Conservation (phyloP, 2,888 invertebrate species). For the Tupiocoris notatus region DNA sequence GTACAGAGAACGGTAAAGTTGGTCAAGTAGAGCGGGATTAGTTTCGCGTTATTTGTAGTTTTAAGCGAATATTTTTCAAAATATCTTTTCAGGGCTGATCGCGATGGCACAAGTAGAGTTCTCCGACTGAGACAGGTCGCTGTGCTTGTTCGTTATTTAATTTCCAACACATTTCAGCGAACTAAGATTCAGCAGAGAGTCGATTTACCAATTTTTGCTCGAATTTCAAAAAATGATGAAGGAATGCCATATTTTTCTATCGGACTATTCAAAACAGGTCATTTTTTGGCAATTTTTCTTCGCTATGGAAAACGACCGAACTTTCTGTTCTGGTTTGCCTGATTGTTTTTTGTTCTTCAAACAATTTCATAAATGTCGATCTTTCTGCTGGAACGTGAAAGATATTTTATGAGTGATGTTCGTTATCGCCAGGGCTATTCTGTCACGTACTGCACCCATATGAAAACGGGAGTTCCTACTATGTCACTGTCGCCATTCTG, state of each 20-base stretch:
- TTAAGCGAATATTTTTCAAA: background rate
- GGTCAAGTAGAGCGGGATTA: background rate
- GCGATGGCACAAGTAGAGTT: background rate
- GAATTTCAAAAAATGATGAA: slow-evolving; percentile 35
- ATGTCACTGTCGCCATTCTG: no score
- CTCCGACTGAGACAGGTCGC: no score
- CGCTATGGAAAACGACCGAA: no score
- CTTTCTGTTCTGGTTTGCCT: no score
- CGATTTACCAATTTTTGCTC: slow-evolving; percentile 33
- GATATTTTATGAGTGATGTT: no score
- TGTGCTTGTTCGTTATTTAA: background rate
- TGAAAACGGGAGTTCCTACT: no score
- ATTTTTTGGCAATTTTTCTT: no score
- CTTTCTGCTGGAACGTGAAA: slow-evolving; percentile 22
- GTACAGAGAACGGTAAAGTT: slow-evolving; percentile 8
- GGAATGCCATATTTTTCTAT: no score
- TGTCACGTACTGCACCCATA: no score
- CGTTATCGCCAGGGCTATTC: no score
- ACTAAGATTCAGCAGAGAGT: background rate
- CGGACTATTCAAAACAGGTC: no score
- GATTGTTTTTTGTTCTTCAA: background rate
- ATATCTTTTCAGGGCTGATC: slow-evolving; percentile 13
- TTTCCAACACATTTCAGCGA: no score
- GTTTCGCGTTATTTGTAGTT: background rate
- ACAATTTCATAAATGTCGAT: background rate